Evolutionary conservation across 2,888 invertebrate species (phyloP).

Genomic region (Watsonalla cultraria): DNA sequence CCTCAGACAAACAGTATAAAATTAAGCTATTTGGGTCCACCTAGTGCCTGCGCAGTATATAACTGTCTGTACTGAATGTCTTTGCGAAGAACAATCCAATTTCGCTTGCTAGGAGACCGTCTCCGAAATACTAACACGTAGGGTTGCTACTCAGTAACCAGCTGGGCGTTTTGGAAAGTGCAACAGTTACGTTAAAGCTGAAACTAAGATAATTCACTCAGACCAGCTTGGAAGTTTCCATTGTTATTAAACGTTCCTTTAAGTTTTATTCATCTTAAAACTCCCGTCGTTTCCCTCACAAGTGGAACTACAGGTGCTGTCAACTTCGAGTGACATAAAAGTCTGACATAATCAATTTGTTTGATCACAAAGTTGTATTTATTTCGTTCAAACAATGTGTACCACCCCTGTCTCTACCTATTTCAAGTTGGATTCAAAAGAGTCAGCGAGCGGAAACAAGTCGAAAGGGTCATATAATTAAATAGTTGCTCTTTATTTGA

Average conservation of each 20-base stretch:
- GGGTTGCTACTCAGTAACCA: not conserved
- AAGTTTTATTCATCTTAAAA: too few relatives aligned
- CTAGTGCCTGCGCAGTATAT: slow-evolving; percentile 12
- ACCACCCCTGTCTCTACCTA: slow-evolving; percentile 4
- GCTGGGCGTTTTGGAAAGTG: not conserved
- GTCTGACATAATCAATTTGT: not conserved
- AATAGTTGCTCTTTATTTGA: slow-evolving; percentile 39
- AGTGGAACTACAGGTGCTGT: not conserved
- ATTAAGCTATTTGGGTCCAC: slow-evolving; percentile 15
- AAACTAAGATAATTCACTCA: too few relatives aligned
- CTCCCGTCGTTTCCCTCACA: too few relatives aligned
- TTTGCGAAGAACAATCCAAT: slow-evolving; percentile 29
- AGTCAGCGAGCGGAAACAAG: slow-evolving; percentile 30
- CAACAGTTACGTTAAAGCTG: too few relatives aligned
- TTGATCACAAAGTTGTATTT: not conserved
- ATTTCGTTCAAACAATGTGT: not conserved
- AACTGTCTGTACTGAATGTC: slow-evolving; percentile 11
- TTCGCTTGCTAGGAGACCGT: slow-evolving; percentile 17
- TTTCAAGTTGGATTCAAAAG: slow-evolving; percentile 31
- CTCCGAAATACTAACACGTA: slow-evolving; percentile 1
- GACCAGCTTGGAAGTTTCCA: too few relatives aligned
- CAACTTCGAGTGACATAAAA: not conserved
- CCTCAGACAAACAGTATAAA: not conserved
- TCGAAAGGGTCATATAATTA: slow-evolving; percentile 36
- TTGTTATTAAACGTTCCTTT: too few relatives aligned